Evolutionary conservation across 2,888 invertebrate genomes (phyloP).

Genomic region (Villa cingulata): DNA sequence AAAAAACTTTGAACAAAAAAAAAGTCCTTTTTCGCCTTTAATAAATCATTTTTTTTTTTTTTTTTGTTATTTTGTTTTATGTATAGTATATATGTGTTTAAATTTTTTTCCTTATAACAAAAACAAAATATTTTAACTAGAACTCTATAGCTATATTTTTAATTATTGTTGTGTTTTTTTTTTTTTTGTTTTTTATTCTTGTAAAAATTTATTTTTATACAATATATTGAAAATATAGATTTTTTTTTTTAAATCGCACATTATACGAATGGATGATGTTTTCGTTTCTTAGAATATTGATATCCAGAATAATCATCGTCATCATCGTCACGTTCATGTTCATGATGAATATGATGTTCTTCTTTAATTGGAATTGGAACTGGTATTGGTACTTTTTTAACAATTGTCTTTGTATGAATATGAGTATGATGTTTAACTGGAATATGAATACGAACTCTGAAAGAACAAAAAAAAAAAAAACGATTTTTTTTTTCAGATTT

Average conservation of each 20-base stretch:
- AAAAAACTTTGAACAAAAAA: too few species aligned
- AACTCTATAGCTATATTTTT: too few species aligned
- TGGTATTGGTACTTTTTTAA: constrained; percentile 34
- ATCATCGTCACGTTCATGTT: constrained; percentile 22
- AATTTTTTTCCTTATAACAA: too few species aligned
- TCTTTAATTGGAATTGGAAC: constrained; percentile 33
- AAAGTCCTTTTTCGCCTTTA: too few species aligned
- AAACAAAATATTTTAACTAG: too few species aligned
- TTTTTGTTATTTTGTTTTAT: too few species aligned
- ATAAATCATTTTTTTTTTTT: too few species aligned
- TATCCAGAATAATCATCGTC: constrained; percentile 33
- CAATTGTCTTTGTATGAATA: constrained; percentile 34
- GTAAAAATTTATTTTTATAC: background rate
- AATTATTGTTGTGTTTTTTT: too few species aligned
- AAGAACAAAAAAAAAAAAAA: background rate
- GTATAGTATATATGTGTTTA: too few species aligned
- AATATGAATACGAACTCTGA: constrained; percentile 33
- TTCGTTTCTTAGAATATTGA: constrained; percentile 28
- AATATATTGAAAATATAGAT: background rate
- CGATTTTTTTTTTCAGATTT: too few species aligned
- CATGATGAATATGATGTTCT: constrained; percentile 24
- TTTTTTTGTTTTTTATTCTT: background rate
- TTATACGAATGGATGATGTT: constrained; percentile 19
- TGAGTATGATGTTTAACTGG: constrained; percentile 37
- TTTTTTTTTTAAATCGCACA: background rate